Evolutionary conservation across 2,797 vertebrate genomes (phyloP).

Genomic region (Catamblyrhynchus diadema): DNA sequence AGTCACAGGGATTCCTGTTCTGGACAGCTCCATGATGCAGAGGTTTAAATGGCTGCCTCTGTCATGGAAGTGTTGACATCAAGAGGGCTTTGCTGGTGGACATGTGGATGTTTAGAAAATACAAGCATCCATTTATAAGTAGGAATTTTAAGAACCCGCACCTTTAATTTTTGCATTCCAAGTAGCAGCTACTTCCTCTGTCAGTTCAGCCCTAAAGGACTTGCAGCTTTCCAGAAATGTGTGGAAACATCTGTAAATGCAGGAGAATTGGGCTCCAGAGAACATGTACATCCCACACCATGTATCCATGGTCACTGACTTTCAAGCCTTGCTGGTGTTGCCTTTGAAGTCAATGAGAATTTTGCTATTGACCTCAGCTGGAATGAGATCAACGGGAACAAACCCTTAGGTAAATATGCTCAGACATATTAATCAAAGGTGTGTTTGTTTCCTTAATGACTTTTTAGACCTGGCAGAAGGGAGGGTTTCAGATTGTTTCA

Average conservation of each 20-base stretch:
- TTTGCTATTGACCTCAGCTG: conserved; percentile 40
- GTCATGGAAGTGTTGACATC: not conserved
- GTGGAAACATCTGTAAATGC: not conserved
- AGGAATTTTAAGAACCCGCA: not conserved
- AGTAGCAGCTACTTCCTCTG: not conserved
- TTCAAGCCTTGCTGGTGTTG: not conserved
- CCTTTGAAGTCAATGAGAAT: conserved; percentile 44
- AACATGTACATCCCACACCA: not conserved
- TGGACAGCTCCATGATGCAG: not conserved
- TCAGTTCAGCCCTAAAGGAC: not conserved
- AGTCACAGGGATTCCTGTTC: not conserved
- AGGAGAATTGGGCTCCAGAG: not conserved
- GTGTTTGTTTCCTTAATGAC: conserved; percentile 53
- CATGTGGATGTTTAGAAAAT: not conserved
- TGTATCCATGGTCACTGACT: not conserved
- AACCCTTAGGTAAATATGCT: conserved; percentile 46
- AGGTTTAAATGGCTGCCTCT: not conserved
- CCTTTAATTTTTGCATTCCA: not conserved
- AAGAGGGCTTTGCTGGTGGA: not conserved
- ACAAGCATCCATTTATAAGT: accelerated
- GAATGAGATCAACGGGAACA: conserved; percentile 16
- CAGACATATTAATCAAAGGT: conserved; percentile 41
- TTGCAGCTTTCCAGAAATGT: not conserved
- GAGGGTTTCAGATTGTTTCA: not conserved
- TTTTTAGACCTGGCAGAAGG: not conserved